Conservation (phyloP, 2,113 vertebrate species). For the Micronisus gabar region DNA sequence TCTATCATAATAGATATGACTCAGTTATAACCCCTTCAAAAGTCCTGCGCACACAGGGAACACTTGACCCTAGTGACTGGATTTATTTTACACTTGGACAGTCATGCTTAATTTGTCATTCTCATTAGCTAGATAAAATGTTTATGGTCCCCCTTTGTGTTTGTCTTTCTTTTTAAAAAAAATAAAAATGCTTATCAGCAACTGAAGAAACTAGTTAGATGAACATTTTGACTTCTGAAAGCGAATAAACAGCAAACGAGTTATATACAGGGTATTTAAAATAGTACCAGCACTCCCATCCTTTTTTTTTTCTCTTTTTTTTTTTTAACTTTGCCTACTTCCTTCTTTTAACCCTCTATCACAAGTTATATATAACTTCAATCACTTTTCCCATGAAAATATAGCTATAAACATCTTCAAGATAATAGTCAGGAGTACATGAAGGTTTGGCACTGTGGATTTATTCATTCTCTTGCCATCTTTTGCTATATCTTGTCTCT, state of each 20-base stretch:
- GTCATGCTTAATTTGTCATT: background rate
- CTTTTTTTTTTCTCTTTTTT: rapidly evolving
- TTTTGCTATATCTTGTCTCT: background rate
- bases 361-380: background rate
- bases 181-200: background rate
- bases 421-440: background rate
- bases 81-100: background rate
- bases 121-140: background rate
- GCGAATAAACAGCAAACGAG: background rate
- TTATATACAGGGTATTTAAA: background rate
- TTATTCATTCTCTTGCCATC: background rate
- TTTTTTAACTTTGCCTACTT: background rate
- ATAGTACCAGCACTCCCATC: background rate
- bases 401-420: background rate
- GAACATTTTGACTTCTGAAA: background rate
- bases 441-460: background rate
- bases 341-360: background rate
- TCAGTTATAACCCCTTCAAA: background rate
- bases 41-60: background rate
- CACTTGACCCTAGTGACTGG: background rate
- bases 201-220: background rate
- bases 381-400: background rate
- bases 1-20: background rate
- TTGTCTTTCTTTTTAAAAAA: background rate
- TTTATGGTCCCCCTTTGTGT: background rate